phyloP scores from a whole-genome alignment of 2,888 invertebrate genomes.

The Cylindroiulus punctatus region DNA sequence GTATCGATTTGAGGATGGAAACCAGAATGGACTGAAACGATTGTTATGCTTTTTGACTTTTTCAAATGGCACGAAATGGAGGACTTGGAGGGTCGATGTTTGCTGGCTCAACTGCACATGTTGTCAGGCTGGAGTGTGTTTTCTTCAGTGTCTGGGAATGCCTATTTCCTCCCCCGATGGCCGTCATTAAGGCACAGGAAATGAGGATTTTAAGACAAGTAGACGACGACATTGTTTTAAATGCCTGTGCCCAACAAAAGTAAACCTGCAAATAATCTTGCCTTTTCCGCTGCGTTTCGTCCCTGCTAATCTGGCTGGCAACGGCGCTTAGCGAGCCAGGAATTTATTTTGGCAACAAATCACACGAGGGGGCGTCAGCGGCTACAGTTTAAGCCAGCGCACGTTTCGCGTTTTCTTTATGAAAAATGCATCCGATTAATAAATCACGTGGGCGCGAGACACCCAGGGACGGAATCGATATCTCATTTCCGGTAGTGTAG shows the following conservation, averaged over 20 bases:
- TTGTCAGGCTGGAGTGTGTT: neutral
- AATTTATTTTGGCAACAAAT: constrained; percentile 9
- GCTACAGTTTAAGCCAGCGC: neutral
- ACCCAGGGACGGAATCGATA: neutral
- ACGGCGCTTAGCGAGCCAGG: neutral
- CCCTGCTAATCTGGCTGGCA: neutral
- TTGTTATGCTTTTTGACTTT: too few relatives aligned
- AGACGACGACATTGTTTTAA: constrained; percentile 35
- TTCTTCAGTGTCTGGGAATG: constrained; percentile 20
- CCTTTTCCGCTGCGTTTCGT: neutral
- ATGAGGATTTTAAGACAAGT: constrained; percentile 35
- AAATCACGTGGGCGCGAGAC: neutral
- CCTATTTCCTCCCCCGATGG: constrained; percentile 17
- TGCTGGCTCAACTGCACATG: too few relatives aligned
- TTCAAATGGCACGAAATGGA: too few relatives aligned
- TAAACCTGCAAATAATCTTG: constrained; percentile 35
- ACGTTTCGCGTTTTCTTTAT: constrained; percentile 19
- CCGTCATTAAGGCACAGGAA: constrained; percentile 23
- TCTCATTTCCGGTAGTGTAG: neutral
- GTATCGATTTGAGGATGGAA: too few relatives aligned
- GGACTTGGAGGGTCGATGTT: too few relatives aligned
- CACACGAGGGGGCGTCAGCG: constrained; percentile 12
- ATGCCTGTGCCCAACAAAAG: constrained; percentile 14
- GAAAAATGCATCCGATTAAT: constrained; percentile 25
- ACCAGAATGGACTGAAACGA: too few relatives aligned